Conservation (phyloP, 2,113 vertebrate species). For the Strix uralensis region DNA sequence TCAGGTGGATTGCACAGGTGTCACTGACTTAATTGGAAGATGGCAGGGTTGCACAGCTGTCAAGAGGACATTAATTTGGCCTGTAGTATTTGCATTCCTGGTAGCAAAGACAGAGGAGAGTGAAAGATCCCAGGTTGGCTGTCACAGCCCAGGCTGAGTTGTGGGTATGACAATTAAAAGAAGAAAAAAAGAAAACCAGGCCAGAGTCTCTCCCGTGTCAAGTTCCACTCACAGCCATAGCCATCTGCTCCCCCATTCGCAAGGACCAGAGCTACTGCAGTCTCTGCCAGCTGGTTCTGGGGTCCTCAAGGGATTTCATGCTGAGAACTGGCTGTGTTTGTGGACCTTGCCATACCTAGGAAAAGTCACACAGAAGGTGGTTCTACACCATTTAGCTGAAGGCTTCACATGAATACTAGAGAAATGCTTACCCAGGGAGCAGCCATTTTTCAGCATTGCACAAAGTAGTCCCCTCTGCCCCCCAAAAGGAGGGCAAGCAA, state of each 20-base stretch:
- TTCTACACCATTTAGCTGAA: background rate
- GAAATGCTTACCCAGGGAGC: background rate
- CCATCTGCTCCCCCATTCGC: conserved; percentile 24
- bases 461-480: background rate
- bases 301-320: background rate
- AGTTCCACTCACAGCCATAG: background rate
- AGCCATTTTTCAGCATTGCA: background rate
- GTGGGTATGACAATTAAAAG: background rate
- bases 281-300: background rate
- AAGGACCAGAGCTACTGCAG: background rate
- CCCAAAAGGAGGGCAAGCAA: background rate
- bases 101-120: background rate
- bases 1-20: background rate
- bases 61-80: background rate
- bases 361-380: background rate
- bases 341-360: background rate
- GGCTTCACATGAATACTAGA: background rate
- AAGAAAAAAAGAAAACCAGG: background rate
- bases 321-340: background rate
- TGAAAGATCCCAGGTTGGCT: background rate
- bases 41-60: background rate
- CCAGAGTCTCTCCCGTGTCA: background rate
- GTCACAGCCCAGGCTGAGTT: background rate
- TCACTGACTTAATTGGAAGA: conserved; percentile 18
- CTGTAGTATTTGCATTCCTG: background rate